phyloP scores from a whole-genome alignment of 2,888 invertebrate species.

The Drosophila kambysellisi region DNA sequence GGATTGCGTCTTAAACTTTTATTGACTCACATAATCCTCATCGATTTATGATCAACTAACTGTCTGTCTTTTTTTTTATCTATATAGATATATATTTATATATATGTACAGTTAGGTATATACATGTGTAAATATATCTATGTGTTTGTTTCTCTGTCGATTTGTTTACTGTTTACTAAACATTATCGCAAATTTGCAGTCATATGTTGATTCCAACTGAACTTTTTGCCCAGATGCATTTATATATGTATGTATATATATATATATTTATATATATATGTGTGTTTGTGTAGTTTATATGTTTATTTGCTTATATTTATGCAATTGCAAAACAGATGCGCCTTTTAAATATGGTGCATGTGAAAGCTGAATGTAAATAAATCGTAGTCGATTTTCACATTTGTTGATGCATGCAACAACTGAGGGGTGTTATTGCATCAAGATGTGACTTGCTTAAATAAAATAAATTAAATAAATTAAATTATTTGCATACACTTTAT shows the following conservation, averaged over 20 bases:
- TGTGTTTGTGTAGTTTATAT: background rate
- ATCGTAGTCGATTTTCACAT: slow-evolving; percentile 37
- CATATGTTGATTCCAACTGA: slow-evolving; percentile 68
- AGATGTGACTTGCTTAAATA: slow-evolving; percentile 40
- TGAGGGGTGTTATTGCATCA: slow-evolving; percentile 24
- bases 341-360: slow-evolving; percentile 46
- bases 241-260: slow-evolving; percentile 17
- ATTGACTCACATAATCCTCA: slow-evolving; percentile 74
- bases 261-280: slow-evolving; percentile 18
- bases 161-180: slow-evolving; percentile 76
- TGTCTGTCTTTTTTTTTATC: slow-evolving; percentile 34
- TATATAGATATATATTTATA: background rate
- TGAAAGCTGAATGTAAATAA: slow-evolving; percentile 44
- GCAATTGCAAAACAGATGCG: slow-evolving; percentile 19
- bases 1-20: slow-evolving; percentile 68
- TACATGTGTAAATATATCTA: background rate
- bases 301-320: slow-evolving; percentile 18
- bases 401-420: slow-evolving; percentile 33
- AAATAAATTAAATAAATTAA: slow-evolving; percentile 69
- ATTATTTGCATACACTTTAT: slow-evolving; percentile 65
- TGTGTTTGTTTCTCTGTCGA: slow-evolving; percentile 43
- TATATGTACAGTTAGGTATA: background rate
- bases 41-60: slow-evolving; percentile 72
- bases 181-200: slow-evolving; percentile 70
- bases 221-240: slow-evolving; percentile 53